A percentile compares a stretch with the other conserved stretches of the same genome.
These are phyloP conservation scores for Ernsta delagoae DNA, from an alignment of 2,888 invertebrate species.

Conservation along the genomic window DNA sequence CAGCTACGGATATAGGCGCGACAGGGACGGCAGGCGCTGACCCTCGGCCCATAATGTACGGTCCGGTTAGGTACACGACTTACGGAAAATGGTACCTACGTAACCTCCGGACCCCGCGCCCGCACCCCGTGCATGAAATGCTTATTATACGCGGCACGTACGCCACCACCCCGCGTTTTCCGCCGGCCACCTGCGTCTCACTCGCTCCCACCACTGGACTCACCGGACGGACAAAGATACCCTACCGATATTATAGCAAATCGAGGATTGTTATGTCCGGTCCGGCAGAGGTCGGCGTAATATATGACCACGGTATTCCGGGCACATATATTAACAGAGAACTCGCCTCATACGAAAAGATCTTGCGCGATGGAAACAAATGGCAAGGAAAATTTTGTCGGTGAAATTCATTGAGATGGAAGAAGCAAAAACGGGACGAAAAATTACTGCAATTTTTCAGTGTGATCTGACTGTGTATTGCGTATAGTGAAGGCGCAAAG, in stretches of 20 bases:
- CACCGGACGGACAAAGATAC: conserved; percentile 70
- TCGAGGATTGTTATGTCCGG: conserved; percentile 86
- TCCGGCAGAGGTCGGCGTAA: conserved; percentile 84
- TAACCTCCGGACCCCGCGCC: conserved; percentile 72
- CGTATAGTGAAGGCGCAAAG: conserved; percentile 22
- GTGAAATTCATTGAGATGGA: conserved; percentile 77
- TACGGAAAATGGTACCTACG: conserved; percentile 82
- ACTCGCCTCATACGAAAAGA: conserved; percentile 85
- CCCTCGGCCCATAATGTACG: conserved; percentile 85
- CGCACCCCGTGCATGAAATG: conserved; percentile 85
- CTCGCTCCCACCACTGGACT: conserved; percentile 64
- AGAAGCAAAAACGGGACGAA: conserved; percentile 67
- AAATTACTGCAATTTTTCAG: conserved; percentile 69
- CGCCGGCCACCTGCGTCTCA: conserved; percentile 59
- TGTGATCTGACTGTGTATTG: conserved; percentile 46
- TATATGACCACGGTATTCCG: conserved; percentile 85
- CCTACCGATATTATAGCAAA: conserved; percentile 84
- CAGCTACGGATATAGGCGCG: conserved; percentile 64
- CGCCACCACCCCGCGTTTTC: conserved; percentile 73
- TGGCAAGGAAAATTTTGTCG: conserved; percentile 82
- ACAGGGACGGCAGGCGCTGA: conserved; percentile 81
- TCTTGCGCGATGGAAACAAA: conserved; percentile 84
- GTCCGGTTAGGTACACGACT: conserved; percentile 85
- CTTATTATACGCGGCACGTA: conserved; percentile 86
- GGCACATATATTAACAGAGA: conserved; percentile 85